phyloP scores from a whole-genome alignment of 2,113 vertebrate genomes.

The Nothoprocta pentlandii region DNA sequence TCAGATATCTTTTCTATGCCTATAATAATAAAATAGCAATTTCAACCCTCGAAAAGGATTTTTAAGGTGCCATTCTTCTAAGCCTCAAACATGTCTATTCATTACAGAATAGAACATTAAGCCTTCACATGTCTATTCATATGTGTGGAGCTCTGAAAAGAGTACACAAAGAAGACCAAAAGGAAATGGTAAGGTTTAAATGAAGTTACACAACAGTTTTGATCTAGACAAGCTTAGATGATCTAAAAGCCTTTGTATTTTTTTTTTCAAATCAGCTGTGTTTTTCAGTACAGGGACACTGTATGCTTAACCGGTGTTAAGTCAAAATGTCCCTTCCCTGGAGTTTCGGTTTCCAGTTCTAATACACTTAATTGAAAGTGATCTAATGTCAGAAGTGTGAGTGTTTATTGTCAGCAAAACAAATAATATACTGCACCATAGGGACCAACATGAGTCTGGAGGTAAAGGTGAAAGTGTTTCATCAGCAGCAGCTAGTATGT shows the following conservation, averaged over 20 bases:
- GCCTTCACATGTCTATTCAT: background rate
- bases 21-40: background rate
- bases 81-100: background rate
- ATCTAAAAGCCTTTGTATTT: background rate
- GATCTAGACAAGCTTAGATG: background rate
- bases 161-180: background rate
- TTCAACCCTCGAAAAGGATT: background rate
- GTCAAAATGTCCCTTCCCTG: constrained; percentile 51
- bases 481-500: background rate
- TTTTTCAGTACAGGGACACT: constrained; percentile 8
- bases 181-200: background rate
- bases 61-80: background rate
- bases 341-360: constrained; percentile 57
- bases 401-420: constrained; percentile 70
- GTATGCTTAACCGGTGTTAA: constrained; percentile 40
- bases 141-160: background rate
- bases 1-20: background rate
- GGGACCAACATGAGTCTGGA: constrained; percentile 15
- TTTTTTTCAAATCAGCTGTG: background rate
- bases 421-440: constrained; percentile 35
- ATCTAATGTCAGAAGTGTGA: constrained; percentile 68
- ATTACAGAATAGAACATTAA: no score
- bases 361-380: constrained; percentile 73
- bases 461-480: constrained; percentile 29
- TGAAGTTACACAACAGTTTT: background rate